Evolutionary conservation across 2,888 invertebrate species (phyloP), one percentile per base, ranked within the genome.

Genomic region (Thymelicus acteon): DNA sequence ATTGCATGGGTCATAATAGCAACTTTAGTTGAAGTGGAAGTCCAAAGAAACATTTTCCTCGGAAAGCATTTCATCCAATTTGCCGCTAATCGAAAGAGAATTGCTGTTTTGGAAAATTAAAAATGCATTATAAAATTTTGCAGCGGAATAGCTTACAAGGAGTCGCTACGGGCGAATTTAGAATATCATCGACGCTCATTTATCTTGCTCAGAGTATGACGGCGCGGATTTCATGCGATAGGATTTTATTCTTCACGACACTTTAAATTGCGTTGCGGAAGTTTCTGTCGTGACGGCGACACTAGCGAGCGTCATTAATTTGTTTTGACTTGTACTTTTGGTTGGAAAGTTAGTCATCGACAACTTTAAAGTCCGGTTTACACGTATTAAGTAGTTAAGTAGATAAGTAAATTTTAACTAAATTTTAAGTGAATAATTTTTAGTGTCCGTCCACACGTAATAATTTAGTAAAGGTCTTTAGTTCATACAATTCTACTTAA

Each of bases 151-250:
- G 58, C 70, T 71, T 69, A 69, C 65, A 54, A 60, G 70, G 60
- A 70, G 70, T 70, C 70, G 70, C 60, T 71, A 65, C 70, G 64
- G 70, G 64, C 58, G 64, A 70, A 70, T 70, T 70, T 70, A 70
- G 70, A 70, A 70, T 70, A 70, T 70, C 70, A 70, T 70, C 64
- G 70, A 60, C 74, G 69, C 78, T 80, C 79, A 84, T 82, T 85
- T 78, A 81, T 82, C 81, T 80, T 77, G 74, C 76, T 76, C 77
- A 64, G 67, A 73, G 75, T 78, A 78, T 83, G 82, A 83, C 78
- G 76, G 40, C 71, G 78, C 77, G 77, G 77, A 77, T 79, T 79
- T 76, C 69, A 60, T 67, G 71, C 65, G 71, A 67, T 72, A 72
- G 74, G 75, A 79, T 77, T 80, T 80, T 81, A 79, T 78, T 75